These are phyloP conservation scores for Oreochromis tanganicae DNA, from an alignment of 2,113 vertebrate genomes.

Conservation along the genomic window DNA sequence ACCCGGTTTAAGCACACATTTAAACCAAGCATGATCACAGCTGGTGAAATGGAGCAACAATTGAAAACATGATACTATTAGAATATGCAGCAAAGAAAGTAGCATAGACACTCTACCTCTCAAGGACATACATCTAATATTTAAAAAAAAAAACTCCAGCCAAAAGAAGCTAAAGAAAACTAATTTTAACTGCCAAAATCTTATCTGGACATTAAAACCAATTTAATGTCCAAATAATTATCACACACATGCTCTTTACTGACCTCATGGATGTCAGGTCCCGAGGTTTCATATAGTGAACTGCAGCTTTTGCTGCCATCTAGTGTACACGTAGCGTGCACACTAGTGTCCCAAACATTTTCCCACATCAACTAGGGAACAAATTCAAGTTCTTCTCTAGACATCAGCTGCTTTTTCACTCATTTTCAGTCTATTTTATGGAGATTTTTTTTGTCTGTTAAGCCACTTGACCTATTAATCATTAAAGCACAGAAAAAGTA, in stretches of 20 bases:
- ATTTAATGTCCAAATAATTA: neutral
- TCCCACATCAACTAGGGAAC: neutral
- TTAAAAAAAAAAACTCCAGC: neutral
- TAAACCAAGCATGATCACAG: neutral
- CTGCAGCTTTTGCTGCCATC: slow-evolving; percentile 49
- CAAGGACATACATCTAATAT: neutral
- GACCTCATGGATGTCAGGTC: neutral
- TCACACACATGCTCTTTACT: neutral
- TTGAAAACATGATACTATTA: neutral
- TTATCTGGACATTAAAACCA: too few relatives aligned
- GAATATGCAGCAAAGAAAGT: neutral
- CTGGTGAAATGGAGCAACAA: neutral
- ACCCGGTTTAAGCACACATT: neutral
- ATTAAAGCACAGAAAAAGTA: neutral
- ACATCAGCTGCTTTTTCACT: neutral
- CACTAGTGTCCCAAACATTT: neutral
- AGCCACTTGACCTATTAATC: neutral
- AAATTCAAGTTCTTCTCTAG: neutral
- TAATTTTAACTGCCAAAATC: neutral
- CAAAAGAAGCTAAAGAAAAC: neutral
- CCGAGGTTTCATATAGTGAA: neutral
- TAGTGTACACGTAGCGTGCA: slow-evolving; percentile 18
- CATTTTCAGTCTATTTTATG: neutral
- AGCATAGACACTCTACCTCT: neutral
- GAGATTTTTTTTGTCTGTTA: neutral